Evolutionary conservation across 2,888 invertebrate species (phyloP).

Genomic region (Acheta domesticus): DNA sequence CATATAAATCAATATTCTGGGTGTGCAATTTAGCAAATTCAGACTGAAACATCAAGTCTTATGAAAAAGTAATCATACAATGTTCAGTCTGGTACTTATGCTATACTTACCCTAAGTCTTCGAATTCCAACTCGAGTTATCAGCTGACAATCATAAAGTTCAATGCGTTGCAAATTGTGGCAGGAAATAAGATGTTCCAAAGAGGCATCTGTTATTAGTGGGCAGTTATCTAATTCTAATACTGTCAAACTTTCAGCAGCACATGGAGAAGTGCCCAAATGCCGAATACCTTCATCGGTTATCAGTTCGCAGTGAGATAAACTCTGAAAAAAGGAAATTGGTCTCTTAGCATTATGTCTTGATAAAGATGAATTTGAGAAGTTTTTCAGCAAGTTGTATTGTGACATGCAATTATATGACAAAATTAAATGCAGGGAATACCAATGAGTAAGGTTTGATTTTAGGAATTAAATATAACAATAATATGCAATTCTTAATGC

Average conservation of each 20-base stretch:
- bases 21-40: too few relatives aligned
- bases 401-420: neutral
- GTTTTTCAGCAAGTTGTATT: neutral
- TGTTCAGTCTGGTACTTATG: too few relatives aligned
- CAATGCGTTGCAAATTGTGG: conserved; percentile 93
- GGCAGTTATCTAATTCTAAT: conserved; percentile 97
- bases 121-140: conserved; percentile 96
- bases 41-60: too few relatives aligned
- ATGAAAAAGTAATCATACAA: too few relatives aligned
- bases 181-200: conserved; percentile 92
- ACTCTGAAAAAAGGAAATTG: conserved; percentile 63
- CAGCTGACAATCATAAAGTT: conserved; percentile 98
- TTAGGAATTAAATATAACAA: too few relatives aligned
- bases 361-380: neutral
- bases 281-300: conserved; percentile 96
- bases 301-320: conserved; percentile 98
- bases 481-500: too few relatives aligned
- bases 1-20: too few relatives aligned
- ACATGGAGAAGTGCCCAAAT: conserved; percentile 87
- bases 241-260: conserved; percentile 91
- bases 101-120: conserved; percentile 75
- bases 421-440: conserved; percentile 7
- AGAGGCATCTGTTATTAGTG: conserved; percentile 93
- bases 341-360: neutral
- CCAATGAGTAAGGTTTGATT: conserved; percentile 4